Conservation (phyloP, 2,888 invertebrate species). For the Nesidiocoris tenuis region DNA sequence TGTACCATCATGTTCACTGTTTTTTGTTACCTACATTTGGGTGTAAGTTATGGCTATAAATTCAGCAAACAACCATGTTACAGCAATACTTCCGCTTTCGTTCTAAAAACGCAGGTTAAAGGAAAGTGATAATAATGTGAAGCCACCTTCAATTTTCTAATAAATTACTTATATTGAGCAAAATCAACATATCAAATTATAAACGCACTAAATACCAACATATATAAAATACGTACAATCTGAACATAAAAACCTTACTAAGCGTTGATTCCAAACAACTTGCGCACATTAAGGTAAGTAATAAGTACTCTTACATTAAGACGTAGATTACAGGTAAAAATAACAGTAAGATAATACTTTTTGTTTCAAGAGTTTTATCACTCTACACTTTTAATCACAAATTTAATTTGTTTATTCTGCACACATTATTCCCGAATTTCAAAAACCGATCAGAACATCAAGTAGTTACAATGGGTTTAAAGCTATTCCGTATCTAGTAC, state of each 20-base stretch:
- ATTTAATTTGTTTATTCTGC: slow-evolving; percentile 35
- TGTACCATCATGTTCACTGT: too few relatives aligned
- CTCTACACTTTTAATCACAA: slow-evolving; percentile 40
- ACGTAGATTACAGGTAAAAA: slow-evolving; percentile 25
- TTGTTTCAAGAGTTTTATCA: slow-evolving; percentile 30
- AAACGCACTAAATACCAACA: slow-evolving; percentile 44
- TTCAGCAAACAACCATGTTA: too few relatives aligned
- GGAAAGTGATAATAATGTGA: too few relatives aligned
- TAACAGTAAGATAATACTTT: slow-evolving; percentile 18
- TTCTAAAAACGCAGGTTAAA: too few relatives aligned
- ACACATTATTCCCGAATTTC: slow-evolving; percentile 3
- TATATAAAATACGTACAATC: slow-evolving; percentile 20
- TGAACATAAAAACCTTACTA: slow-evolving; percentile 8
- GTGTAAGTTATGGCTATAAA: too few relatives aligned
- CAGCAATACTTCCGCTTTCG: too few relatives aligned
- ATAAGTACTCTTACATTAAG: slow-evolving; percentile 12
- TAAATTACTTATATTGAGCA: slow-evolving; percentile 48
- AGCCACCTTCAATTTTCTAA: slow-evolving; percentile 31
- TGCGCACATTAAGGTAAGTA: slow-evolving; percentile 14
- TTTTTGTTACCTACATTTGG: too few relatives aligned
- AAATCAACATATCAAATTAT: slow-evolving; percentile 46
- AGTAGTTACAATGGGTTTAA: too few relatives aligned
- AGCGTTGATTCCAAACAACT: slow-evolving; percentile 27
- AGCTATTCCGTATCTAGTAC: too few relatives aligned
- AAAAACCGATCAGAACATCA: too few relatives aligned